These are phyloP conservation scores for Hirtodrosophila cameraria DNA, from an alignment of 2,888 invertebrate species.

Conservation along the genomic window DNA sequence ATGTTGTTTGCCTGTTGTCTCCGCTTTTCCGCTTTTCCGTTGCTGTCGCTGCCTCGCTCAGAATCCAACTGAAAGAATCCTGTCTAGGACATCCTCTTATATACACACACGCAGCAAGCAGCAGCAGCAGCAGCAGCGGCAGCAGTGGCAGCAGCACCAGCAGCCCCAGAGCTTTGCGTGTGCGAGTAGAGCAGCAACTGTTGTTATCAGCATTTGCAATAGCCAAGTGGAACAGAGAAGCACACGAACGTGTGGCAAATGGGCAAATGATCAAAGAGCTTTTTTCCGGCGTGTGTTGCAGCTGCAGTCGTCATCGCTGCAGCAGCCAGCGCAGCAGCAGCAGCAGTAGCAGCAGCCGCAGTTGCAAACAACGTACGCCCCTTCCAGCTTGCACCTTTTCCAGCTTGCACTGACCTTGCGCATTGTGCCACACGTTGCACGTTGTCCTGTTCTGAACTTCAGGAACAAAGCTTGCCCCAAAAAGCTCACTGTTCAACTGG, in stretches of 20 bases:
- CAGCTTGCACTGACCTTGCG: conserved; percentile 80
- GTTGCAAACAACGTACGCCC: conserved; percentile 16
- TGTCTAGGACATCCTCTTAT: conserved; percentile 73
- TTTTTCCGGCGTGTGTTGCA: conserved; percentile 45
- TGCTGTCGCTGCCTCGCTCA: conserved; percentile 73
- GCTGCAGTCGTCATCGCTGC: conserved; percentile 32
- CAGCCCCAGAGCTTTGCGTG: conserved; percentile 47
- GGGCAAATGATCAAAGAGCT: conserved; percentile 68
- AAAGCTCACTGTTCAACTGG: conserved; percentile 60
- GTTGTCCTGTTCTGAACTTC: conserved; percentile 68
- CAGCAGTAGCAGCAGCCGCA: background rate
- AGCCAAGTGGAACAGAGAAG: conserved; percentile 1
- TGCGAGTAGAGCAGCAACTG: conserved; percentile 46
- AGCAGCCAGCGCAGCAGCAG: conserved; percentile 8
- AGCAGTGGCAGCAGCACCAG: conserved; percentile 18
- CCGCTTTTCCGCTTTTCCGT: conserved; percentile 16
- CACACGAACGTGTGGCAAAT: conserved; percentile 37
- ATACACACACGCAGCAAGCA: conserved; percentile 29
- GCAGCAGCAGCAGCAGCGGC: conserved; percentile 12
- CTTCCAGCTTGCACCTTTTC: conserved; percentile 57
- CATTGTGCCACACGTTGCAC: conserved; percentile 66
- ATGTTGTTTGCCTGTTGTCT: too few relatives aligned
- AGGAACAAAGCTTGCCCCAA: conserved; percentile 69
- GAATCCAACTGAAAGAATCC: conserved; percentile 76
- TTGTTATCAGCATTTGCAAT: conserved; percentile 53